Evolutionary conservation across 2,888 invertebrate species (phyloP), one percentile per base, ranked within the genome.

Genomic region (Phaonia tiefii): DNA sequence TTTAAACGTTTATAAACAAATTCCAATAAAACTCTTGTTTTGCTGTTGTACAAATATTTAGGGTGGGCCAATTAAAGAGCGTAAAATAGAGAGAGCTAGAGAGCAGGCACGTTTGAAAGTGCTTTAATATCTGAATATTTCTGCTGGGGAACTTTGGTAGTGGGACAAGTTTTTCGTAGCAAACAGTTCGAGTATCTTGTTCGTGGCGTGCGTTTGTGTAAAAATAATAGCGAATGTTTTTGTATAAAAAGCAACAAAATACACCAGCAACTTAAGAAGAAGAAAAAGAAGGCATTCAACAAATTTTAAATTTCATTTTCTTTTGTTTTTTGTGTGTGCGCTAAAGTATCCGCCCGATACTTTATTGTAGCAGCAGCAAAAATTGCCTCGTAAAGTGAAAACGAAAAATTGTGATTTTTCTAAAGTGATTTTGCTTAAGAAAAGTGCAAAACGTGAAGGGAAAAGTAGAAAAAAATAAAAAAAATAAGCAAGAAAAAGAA

Each of bases 111-210:
- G 8, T 31, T 8, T 8, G n/a, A n/a, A n/a, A n/a, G n/a, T n/a
- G 8, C 13, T 15, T 63, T 63, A 63, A 63, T 63, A 63, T 20
- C 37, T 65, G 58, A 54, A 56, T 4, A 44, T 22, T 8, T 31
- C 31, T 31, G n/a, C 65, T 70, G 66, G 63, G 77, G 69, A 67
- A 3, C 72, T 79, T 54, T 60, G 31, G 58, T 69, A 77, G 70
- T 26, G 54, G 75, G 60, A 69, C 78, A 26, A 81, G 72, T 79
- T 75, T 75, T 58, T 31, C 26, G 58, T 65, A 76, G 44, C 65
- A 56, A 76, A 72, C 83, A 86, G 86, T 86, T 86, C 85, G 86
- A 86, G 85, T 85, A 83, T 84, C 76, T 84, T 83, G 83, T 84
- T 86, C 83, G 85, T 85, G 82, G 71, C 83, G 86, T 86, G 83